Evolutionary conservation across 1,140 invertebrate genomes (phyloP), one percentile per base, ranked within the genome.

Genomic region (Chelonus insularis): DNA sequence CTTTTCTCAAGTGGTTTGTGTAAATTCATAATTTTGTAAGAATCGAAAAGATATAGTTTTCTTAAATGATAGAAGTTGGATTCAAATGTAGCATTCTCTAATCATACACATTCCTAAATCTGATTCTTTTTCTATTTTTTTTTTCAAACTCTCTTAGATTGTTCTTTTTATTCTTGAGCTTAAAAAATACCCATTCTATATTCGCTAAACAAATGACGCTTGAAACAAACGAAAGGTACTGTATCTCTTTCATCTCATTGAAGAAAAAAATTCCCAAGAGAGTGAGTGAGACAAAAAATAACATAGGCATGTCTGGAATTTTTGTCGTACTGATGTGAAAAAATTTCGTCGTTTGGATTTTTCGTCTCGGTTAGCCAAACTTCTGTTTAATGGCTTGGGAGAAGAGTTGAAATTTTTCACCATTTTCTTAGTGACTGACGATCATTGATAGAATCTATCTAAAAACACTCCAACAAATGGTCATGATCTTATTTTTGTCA

Each of bases 321-420:
- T 16, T 34, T 59, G 32, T 50, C 45, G 32, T 56, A 29, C 25
- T 11, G 45, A 36, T 56, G 39, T 47, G 25, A 50, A 50, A 51
- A 25, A 50, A 59, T 45, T 71, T 77, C 71, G 71, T 65, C 64
- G 67, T 60, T 66, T 48, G n/a, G 60, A 23, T 54, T 43, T 57
- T 80, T 79, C 78, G 74, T 79, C 74, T 79, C 72, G 79, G 79
- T 81, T 81, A 81, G 79, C 76, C 77, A 78, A 80, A 78, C 16
- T 78, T 78, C 67, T 77, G 74, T 68, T 79, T 78, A 81, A 81
- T 81, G 79, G 77, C 66, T 77, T 67, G 75, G 64, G 62, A 64
- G 63, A 63, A 67, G 66, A 67, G 61, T 20, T 25, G 2, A 41
- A 57, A 57, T 29, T 43, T 18, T 43, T 45, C 6, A 57, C 23